Conservation (phyloP, 1,140 invertebrate genomes). For the Anadara kagoshimensis region DNA sequence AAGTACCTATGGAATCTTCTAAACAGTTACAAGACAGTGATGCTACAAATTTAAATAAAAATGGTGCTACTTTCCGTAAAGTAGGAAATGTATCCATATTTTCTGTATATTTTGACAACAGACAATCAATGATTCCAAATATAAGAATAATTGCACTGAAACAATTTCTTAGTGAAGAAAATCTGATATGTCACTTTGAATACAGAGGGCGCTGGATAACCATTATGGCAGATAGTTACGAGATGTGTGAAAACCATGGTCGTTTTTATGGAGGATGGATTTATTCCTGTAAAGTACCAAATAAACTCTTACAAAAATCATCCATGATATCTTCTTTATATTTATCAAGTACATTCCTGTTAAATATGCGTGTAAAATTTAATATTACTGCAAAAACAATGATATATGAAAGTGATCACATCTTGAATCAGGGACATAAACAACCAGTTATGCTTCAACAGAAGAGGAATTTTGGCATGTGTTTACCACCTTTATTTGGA, state of each 20-base stretch:
- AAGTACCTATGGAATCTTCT: neutral
- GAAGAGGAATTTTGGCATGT: constrained; percentile 76
- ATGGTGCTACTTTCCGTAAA: constrained; percentile 29
- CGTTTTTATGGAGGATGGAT: constrained; percentile 66
- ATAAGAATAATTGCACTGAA: constrained; percentile 48
- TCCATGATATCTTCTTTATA: constrained; percentile 5
- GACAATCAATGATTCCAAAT: constrained; percentile 14
- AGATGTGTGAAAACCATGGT: constrained; percentile 71
- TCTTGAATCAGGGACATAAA: neutral
- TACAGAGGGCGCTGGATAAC: constrained; percentile 8
- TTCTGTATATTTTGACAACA: constrained; percentile 54
- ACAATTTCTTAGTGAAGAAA: constrained; percentile 21
- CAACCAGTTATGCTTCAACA: neutral
- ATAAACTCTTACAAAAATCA: constrained; percentile 14
- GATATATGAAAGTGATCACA: neutral
- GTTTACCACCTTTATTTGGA: constrained; percentile 71
- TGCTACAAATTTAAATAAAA: neutral
- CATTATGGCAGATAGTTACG: constrained; percentile 50
- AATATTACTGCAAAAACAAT: constrained; percentile 18
- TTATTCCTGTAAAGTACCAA: constrained; percentile 59
- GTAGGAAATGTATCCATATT: constrained; percentile 47
- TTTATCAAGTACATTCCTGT: constrained; percentile 6
- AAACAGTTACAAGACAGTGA: neutral
- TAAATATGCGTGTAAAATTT: constrained; percentile 2
- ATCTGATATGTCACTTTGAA: constrained; percentile 48